Evolutionary conservation across 2,888 invertebrate species (phyloP).

Genomic region (Elegia similella): DNA sequence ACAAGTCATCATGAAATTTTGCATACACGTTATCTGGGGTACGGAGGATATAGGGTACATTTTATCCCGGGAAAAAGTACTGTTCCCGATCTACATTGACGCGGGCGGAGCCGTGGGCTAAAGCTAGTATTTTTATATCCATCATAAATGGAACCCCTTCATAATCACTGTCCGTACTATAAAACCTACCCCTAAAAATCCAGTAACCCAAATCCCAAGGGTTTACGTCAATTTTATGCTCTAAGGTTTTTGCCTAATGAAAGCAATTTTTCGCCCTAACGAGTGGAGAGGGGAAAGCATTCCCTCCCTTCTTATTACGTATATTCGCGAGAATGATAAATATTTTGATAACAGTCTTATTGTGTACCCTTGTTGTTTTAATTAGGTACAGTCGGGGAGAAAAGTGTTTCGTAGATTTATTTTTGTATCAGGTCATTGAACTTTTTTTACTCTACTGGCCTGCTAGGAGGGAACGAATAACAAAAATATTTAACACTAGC

Average conservation of each 20-base stretch:
- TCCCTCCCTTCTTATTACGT: conserved; percentile 10
- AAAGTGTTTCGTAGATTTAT: not conserved
- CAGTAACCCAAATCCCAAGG: not conserved
- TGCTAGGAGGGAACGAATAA: too few species aligned
- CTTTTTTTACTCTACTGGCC: not conserved
- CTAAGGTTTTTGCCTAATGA: conserved; percentile 1
- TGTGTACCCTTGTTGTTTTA: conserved; percentile 12
- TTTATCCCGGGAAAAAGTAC: too few species aligned
- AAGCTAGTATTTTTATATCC: too few species aligned
- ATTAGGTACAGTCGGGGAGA: conserved; percentile 6
- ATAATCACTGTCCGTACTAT: too few species aligned
- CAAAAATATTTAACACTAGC: too few species aligned
- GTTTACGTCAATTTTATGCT: conserved; percentile 11
- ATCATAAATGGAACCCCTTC: not conserved
- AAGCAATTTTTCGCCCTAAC: conserved; percentile 7
- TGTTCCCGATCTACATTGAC: too few species aligned
- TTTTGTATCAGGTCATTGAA: not conserved
- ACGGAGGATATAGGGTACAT: too few species aligned
- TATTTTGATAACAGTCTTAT: conserved; percentile 20
- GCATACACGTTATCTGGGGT: too few species aligned
- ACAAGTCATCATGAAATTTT: too few species aligned
- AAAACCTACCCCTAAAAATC: not conserved
- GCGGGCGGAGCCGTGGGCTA: too few species aligned
- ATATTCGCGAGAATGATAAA: conserved; percentile 15
- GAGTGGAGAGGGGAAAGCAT: not conserved